Evolutionary conservation across 2,797 vertebrate genomes (phyloP), one percentile per base, ranked within the genome.

Genomic region (Tenualosa thibaudeaui): DNA sequence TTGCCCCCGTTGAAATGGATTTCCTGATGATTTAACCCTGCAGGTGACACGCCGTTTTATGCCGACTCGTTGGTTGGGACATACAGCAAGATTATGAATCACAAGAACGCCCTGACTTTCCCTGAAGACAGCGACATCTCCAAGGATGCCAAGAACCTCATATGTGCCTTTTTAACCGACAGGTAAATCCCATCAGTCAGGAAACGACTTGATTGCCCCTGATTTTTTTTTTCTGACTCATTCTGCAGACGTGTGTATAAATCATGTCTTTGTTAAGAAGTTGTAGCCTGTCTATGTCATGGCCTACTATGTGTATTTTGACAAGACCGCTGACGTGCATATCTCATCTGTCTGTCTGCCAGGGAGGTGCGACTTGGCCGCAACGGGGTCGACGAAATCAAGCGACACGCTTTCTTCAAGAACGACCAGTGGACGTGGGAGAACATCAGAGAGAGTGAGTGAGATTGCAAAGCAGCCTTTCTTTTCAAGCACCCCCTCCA

Each of bases 81-180:
- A 0, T 99, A 99, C 86, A 99, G 98, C 94, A 99, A 99, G 91
- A 99, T 99, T 88, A 99, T 99, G 98, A 99, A 99, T 91, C 98
- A 99, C 94, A 99, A 99, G 93, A 99, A 98, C 81, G 98, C 98
- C 85, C 96, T 99, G 92, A 98, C 96, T 78, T 99, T 99, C 85
- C 98, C 98, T 1, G 98, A 98, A 60, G 98, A 99, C 95, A 99
- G 96, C 83, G 97, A 98, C 84, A 99, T 99, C 93, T 98, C 97
- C 88, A 99, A 99, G 91, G 97, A 99, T 68, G 98, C 98, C 91
- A 99, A 99, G 95, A 99, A 97, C 92, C 97, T 99, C 87, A 99
- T 99, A 91, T 99, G 98, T 92, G 98, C 97, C 91, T 99, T 99
- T 91, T 94, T 99, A 92, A 99, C 98, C 40, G 98, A 99, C 95